Conservation (phyloP, 2,888 invertebrate species). For the Aspidiotus destructor region DNA sequence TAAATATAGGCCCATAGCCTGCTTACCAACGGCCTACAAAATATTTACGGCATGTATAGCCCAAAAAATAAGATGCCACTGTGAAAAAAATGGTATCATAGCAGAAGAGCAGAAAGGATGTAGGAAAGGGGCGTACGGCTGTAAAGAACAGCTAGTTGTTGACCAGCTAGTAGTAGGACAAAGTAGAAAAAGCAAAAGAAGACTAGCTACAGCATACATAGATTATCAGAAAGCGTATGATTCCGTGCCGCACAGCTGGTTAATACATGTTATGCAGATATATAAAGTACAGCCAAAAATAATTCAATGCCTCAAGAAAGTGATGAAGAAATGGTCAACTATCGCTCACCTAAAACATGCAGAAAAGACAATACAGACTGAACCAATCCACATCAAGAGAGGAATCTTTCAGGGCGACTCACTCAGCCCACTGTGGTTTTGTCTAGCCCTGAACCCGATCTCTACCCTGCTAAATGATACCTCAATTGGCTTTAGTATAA, state of each 20-base stretch:
- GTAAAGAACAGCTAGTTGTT: constrained; percentile 1
- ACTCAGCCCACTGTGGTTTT: not conserved
- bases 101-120: constrained; percentile 1
- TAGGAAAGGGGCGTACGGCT: not conserved
- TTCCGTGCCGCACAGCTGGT: not conserved
- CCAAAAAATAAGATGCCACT: not conserved
- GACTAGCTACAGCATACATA: constrained; percentile 15
- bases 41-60: constrained; percentile 1
- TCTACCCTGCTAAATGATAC: constrained; percentile 11
- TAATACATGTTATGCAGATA: not conserved
- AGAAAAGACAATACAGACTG: not conserved
- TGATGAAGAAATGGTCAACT: not conserved
- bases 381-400: not conserved
- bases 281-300: not conserved
- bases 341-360: not conserved
- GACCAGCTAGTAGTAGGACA: constrained; percentile 15
- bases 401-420: not conserved
- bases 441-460: not conserved
- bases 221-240: constrained; percentile 32
- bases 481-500: constrained; percentile 8
- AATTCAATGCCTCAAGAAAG: not conserved
- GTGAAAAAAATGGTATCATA: not conserved
- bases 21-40: constrained; percentile 3
- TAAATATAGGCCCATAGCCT: constrained; percentile 33
- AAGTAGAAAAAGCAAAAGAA: constrained; percentile 18